Conservation (phyloP, 2,888 invertebrate species). For the Andrena flavipes region DNA sequence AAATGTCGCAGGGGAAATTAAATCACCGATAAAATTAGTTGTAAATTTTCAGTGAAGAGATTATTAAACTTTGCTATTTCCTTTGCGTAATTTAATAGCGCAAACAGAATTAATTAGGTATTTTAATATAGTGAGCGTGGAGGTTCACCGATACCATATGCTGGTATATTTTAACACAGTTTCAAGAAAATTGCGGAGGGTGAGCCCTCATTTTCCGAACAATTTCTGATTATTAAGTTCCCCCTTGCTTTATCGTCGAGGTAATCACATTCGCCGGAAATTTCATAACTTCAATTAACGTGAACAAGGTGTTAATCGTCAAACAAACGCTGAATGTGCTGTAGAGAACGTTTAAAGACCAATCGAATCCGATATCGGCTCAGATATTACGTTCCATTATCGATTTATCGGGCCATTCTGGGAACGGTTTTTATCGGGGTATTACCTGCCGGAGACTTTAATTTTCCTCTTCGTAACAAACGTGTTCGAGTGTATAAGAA, state of each 20-base stretch:
- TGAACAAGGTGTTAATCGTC: constrained; percentile 21
- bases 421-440: neutral
- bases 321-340: constrained; percentile 4
- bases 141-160: neutral
- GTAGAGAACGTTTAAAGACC: constrained; percentile 1
- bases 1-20: too few relatives aligned
- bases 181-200: neutral
- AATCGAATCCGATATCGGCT: constrained; percentile 18
- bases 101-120: neutral
- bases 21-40: neutral
- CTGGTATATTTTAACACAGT: neutral
- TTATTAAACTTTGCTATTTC: neutral
- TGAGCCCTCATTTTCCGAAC: neutral
- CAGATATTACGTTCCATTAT: neutral
- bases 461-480: neutral
- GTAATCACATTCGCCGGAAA: constrained; percentile 17
- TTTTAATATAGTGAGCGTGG: neutral
- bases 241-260: constrained; percentile 1
- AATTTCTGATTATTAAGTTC: constrained; percentile 22
- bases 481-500: neutral
- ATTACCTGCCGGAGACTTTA: neutral
- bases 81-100: neutral
- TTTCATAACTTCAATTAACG: neutral
- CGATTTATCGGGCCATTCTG: neutral
- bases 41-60: neutral